Evolutionary conservation across 2,888 invertebrate genomes (phyloP).

Genomic region (Sepioteuthis lessoniana): DNA sequence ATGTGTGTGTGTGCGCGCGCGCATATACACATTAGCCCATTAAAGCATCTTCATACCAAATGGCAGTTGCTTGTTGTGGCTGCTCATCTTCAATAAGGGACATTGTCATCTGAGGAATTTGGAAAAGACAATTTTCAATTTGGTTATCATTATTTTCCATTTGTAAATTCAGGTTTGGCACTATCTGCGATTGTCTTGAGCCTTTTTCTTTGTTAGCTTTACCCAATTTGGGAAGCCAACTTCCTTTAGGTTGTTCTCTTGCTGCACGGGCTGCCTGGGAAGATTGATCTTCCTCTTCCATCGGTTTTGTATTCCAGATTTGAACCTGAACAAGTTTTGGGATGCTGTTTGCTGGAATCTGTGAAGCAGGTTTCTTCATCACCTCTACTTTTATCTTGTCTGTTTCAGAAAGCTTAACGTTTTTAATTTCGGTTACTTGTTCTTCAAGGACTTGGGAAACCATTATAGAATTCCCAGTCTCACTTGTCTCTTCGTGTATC

Average conservation of each 20-base stretch:
- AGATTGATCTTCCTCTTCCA: background rate
- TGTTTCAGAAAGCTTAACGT: background rate
- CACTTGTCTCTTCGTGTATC: background rate
- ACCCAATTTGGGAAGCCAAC: background rate
- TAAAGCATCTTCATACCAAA: background rate
- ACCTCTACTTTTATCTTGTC: background rate
- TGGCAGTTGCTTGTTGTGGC: background rate
- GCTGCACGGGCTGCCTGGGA: background rate
- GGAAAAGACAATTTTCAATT: background rate
- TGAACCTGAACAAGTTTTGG: background rate
- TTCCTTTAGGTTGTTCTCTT: background rate
- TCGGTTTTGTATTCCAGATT: background rate
- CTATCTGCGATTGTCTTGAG: too few relatives aligned
- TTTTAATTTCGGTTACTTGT: background rate
- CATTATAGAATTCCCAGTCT: background rate
- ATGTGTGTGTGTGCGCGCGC: background rate
- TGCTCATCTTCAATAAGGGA: background rate
- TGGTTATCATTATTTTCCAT: background rate
- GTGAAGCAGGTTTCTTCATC: background rate
- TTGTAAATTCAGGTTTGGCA: background rate
- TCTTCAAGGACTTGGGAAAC: background rate
- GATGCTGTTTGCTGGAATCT: background rate
- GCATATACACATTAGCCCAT: background rate
- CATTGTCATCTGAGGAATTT: background rate
- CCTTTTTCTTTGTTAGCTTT: background rate